Percentiles rank a stretch among this genome's conserved stretches.
Evolutionary conservation across 1,140 invertebrate species (phyloP).

Genomic region (Eubasilissa regina): DNA sequence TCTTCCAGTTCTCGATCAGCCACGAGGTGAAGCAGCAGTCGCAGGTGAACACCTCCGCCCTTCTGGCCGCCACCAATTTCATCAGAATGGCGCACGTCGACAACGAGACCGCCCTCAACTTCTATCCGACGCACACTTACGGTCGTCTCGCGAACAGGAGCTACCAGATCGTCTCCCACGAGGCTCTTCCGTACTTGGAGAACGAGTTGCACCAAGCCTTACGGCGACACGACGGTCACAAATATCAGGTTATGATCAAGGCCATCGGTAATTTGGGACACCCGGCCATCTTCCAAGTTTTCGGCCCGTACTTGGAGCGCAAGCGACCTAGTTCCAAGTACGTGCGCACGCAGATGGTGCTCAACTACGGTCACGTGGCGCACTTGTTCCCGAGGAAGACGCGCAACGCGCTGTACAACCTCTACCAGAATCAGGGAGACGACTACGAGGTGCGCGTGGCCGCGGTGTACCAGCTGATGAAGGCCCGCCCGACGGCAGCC

Average conservation of each 20-base stretch:
- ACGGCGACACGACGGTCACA: constrained; percentile 68
- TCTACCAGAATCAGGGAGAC: constrained; percentile 78
- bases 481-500: constrained; percentile 72
- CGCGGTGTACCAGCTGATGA: constrained; percentile 75
- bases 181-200: constrained; percentile 76
- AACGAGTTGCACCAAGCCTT: constrained; percentile 72
- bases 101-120: constrained; percentile 70
- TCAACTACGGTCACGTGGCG: constrained; percentile 71
- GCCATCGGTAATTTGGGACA: constrained; percentile 78
- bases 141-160: constrained; percentile 71
- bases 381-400: constrained; percentile 69
- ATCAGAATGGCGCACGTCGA: constrained; percentile 74
- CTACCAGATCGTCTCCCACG: constrained; percentile 68
- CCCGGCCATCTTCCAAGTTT: constrained; percentile 73
- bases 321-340: constrained; percentile 71
- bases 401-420: constrained; percentile 75
- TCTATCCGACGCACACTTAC: constrained; percentile 77
- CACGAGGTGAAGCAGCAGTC: constrained; percentile 69
- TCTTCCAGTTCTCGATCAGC: constrained; percentile 72
- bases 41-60: constrained; percentile 70
- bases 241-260: constrained; percentile 75
- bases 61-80: constrained; percentile 75
- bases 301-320: constrained; percentile 80
- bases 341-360: constrained; percentile 76
- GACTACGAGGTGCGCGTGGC: constrained; percentile 77